Percentiles rank a stretch among this genome's conserved stretches.
These are phyloP conservation scores for Coptodon rendalli DNA, from an alignment of 2,113 vertebrate species.

Conservation along the genomic window DNA sequence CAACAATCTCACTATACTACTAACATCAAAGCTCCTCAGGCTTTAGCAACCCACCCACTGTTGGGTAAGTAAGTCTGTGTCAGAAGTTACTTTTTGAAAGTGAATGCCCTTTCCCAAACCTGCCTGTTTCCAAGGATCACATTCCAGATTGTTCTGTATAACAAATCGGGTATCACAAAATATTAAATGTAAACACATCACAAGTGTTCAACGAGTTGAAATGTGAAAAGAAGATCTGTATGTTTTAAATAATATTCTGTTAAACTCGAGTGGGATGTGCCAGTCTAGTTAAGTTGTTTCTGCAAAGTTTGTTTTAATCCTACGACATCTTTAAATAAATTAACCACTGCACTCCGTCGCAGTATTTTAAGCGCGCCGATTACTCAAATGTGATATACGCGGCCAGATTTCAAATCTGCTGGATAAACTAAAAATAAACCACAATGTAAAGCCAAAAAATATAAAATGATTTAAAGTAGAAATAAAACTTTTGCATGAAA, in stretches of 20 bases:
- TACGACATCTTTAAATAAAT: not conserved
- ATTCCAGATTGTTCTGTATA: not conserved
- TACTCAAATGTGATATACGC: not conserved
- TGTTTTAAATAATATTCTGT: not conserved
- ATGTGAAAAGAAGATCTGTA: not conserved
- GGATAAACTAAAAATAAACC: not conserved
- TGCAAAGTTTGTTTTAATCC: not conserved
- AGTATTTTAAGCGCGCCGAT: not conserved
- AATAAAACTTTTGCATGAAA: conserved; percentile 4
- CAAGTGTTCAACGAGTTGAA: not conserved
- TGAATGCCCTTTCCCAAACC: not conserved
- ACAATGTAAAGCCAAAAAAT: not conserved
- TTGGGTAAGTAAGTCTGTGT: not conserved
- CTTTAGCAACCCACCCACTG: not conserved
- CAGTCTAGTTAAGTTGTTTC: not conserved
- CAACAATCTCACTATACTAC: not conserved
- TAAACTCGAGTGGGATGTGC: not conserved
- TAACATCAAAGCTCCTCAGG: not conserved
- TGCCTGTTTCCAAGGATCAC: not conserved
- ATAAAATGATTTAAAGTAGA: not conserved
- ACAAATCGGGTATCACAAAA: not conserved
- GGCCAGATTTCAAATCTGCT: not conserved
- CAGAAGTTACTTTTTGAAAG: not conserved
- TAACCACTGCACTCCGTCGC: not conserved
- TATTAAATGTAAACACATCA: not conserved